Evolutionary conservation across 2,888 invertebrate species (phyloP).

Genomic region (Yponomeuta malinellus): DNA sequence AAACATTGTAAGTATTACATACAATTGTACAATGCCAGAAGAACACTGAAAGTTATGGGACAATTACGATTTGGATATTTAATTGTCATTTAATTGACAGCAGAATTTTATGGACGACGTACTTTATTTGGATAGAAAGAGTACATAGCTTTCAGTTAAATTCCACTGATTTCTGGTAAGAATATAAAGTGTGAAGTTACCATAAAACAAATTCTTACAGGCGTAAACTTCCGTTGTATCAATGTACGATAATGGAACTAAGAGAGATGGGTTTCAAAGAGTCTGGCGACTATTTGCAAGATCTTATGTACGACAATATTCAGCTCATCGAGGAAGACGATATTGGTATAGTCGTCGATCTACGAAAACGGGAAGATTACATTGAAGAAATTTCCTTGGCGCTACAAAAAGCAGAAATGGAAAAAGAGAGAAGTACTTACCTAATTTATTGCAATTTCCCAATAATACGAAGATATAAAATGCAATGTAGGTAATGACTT

Average conservation of each 20-base stretch:
- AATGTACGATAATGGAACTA: constrained; percentile 73
- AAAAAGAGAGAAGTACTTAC: constrained; percentile 46
- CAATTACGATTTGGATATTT: too few species aligned
- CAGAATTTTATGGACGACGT: too few species aligned
- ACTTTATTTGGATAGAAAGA: too few species aligned
- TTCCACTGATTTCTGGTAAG: too few species aligned
- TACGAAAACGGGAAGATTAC: constrained; percentile 48
- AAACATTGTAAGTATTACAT: too few species aligned
- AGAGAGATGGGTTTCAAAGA: constrained; percentile 65
- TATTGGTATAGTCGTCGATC: constrained; percentile 64
- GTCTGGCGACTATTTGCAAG: constrained; percentile 66
- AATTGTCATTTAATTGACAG: too few species aligned
- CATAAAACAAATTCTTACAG: neutral
- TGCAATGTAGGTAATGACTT: too few species aligned
- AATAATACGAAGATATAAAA: too few species aligned
- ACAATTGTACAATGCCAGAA: too few species aligned
- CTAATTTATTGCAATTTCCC: neutral
- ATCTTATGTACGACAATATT: constrained; percentile 74
- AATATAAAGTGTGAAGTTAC: too few species aligned
- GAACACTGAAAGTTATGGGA: too few species aligned
- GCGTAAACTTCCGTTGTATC: constrained; percentile 48
- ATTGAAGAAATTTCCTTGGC: constrained; percentile 48
- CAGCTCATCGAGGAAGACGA: constrained; percentile 66
- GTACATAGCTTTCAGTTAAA: too few species aligned
- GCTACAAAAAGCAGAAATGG: constrained; percentile 52